Evolutionary conservation across 2,797 vertebrate species (phyloP).

Genomic region (Rhynchotus rufescens): DNA sequence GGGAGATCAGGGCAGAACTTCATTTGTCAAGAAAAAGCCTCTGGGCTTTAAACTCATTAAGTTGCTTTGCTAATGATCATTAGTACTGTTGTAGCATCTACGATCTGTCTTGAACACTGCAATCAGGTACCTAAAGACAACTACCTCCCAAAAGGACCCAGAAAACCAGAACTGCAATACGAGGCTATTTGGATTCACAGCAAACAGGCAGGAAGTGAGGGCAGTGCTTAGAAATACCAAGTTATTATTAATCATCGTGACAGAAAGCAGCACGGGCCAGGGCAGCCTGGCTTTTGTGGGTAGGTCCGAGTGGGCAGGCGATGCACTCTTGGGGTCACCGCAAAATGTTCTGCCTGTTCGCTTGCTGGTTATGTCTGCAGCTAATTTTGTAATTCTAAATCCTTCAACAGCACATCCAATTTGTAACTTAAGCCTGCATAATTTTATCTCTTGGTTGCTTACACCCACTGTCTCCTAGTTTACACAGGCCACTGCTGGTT

Average conservation of each 20-base stretch:
- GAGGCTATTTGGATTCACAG: not conserved
- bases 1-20: not conserved
- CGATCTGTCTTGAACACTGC: not conserved
- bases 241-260: not conserved
- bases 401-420: not conserved
- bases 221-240: not conserved
- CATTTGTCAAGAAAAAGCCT: not conserved
- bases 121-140: not conserved
- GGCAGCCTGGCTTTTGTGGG: not conserved
- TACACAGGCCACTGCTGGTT: constrained; percentile 49
- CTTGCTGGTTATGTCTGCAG: constrained; percentile 4
- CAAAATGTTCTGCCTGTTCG: not conserved
- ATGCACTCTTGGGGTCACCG: not conserved
- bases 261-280: not conserved
- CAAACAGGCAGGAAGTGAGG: not conserved
- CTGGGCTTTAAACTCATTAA: not conserved
- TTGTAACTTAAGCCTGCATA: constrained; percentile 41
- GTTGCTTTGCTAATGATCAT: not conserved
- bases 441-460: constrained; percentile 60
- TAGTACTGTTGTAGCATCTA: not conserved
- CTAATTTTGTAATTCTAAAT: constrained; percentile 28
- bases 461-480: constrained; percentile 55
- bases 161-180: not conserved
- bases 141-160: not conserved
- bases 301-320: not conserved